These are phyloP conservation scores for Yponomeuta evonymella DNA, from an alignment of 2,888 invertebrate genomes.

Conservation along the genomic window DNA sequence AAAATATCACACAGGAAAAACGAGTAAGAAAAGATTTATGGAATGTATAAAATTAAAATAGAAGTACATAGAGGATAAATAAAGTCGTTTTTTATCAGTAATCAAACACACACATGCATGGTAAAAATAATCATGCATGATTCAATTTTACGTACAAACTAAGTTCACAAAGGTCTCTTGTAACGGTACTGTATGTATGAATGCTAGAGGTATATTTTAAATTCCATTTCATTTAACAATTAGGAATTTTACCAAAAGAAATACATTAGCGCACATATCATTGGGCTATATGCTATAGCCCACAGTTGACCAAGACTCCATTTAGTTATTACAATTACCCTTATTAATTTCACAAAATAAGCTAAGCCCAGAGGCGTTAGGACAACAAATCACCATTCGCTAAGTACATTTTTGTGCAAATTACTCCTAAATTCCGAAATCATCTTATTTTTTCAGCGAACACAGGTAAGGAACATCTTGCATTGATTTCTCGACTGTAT, in stretches of 20 bases:
- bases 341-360: neutral
- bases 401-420: conserved; percentile 74
- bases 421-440: conserved; percentile 25
- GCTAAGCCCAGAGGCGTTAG: conserved; percentile 29
- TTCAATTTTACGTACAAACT: neutral
- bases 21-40: conserved; percentile 30
- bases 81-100: conserved; percentile 25
- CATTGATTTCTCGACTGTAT: conserved; percentile 42
- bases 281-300: neutral
- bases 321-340: neutral
- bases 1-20: conserved; percentile 53
- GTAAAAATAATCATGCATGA: neutral
- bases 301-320: neutral
- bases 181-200: neutral
- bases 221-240: neutral
- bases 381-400: conserved; percentile 38
- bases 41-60: conserved; percentile 52
- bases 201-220: neutral
- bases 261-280: neutral
- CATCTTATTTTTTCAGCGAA: no score
- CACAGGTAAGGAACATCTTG: conserved; percentile 41
- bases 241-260: neutral
- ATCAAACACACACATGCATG: neutral
- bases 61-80: conserved; percentile 25
- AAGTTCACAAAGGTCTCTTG: neutral